Base-by-base conservation (phyloP, 2,888 invertebrate genomes). In the Lepidochitona cinerea region DNA sequence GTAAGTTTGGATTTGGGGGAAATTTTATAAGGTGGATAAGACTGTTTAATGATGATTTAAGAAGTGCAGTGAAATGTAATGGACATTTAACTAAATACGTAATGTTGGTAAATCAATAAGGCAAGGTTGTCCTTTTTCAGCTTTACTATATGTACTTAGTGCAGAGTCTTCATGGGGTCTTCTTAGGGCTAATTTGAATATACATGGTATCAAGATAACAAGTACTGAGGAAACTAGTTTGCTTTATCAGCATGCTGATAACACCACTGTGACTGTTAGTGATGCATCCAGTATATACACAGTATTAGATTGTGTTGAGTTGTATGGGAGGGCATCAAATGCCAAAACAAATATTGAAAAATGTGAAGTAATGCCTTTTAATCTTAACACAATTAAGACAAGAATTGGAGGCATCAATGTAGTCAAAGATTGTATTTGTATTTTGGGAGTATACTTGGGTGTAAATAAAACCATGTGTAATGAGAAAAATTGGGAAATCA, bases 111-210 rank as follows among this genome's bases (percentile, higher is more conserved):
- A 59, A 29, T 59, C 59, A 18, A 59, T 59, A 29, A 59, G 59
- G 9, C 59, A 59, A 59, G 59, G 59, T 32, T 59, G 59, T 59
- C 59, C 59, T 59, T 29, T 59, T 14, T 59, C 59, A 29, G 54
- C 59, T 59, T 3, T 59, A 59, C 32, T 59, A 32, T 59, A 26
- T 26, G 59, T 59, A 14, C 59, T 59, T 14, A 59, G 4, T 18
- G 26, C 32, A 4, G 59, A 59, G 29, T 32, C 59, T 23, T 29
- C 29, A 23, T 23, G 5, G 2, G 26, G 29, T 14, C 26, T 59
- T 14, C 23, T 59, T 14, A 4, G 59, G 26, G 18, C 59, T 59
- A 14, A 14, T 23, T 29, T 29, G 2, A 3, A 59, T 26, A 59
- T 59, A 59, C 59, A 59, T 14, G 59, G 59, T 59, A 26, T 26